A percentile compares a stretch with the other conserved stretches of the same genome.
phyloP scores from a whole-genome alignment of 2,797 vertebrate species.

The Gallinago solitaria region DNA sequence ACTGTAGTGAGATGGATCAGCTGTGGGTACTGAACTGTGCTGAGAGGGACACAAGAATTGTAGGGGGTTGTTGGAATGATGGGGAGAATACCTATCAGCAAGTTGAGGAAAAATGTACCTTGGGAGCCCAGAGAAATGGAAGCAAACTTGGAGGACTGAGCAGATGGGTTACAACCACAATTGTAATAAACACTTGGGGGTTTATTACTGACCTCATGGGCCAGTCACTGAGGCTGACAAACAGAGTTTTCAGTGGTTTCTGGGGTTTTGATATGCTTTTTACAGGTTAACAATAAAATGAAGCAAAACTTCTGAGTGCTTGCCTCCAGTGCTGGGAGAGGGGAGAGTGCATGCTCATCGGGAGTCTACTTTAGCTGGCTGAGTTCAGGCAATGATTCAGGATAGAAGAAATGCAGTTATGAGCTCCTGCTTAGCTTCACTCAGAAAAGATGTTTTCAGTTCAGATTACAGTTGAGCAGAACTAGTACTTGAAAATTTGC shows the following conservation, averaged over 20 bases:
- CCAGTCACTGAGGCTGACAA: background rate
- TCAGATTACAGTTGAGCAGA: background rate
- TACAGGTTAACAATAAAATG: background rate
- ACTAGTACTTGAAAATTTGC: slow-evolving; percentile 6
- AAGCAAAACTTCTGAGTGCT: background rate
- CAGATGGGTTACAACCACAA: background rate
- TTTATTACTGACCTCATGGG: background rate
- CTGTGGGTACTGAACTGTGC: background rate
- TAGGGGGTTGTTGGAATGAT: background rate
- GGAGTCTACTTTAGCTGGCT: background rate
- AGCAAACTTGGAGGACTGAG: background rate
- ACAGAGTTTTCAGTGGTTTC: background rate
- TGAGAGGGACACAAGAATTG: background rate
- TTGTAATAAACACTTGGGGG: background rate
- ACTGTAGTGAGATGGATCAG: background rate
- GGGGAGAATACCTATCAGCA: background rate
- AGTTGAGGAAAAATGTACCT: background rate
- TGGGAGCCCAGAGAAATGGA: background rate
- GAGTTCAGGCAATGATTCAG: background rate
- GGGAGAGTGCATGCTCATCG: background rate
- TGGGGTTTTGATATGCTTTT: background rate
- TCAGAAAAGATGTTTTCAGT: background rate
- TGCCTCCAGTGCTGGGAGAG: background rate
- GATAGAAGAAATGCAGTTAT: background rate
- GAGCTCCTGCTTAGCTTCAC: background rate